Conservation (phyloP, 2,113 vertebrate genomes). For the Sebastes fasciatus region DNA sequence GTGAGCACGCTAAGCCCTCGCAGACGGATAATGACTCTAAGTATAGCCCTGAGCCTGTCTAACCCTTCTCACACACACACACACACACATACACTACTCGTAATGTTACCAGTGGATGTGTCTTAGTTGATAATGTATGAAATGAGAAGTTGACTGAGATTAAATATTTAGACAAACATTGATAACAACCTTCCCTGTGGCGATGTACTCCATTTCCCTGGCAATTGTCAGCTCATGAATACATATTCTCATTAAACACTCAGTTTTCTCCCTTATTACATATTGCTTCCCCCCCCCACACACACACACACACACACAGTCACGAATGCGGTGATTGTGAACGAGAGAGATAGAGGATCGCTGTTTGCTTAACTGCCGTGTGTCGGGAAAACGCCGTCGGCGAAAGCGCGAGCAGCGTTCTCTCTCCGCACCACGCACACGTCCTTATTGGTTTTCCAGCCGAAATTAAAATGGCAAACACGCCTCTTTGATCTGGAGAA, state of each 20-base stretch:
- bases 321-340: conserved; percentile 7
- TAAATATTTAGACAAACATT: conserved; percentile 70
- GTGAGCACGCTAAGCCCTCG: conserved; percentile 69
- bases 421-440: neutral
- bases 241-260: conserved; percentile 57
- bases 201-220: conserved; percentile 50
- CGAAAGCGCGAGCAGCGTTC: conserved; percentile 4
- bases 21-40: conserved; percentile 72
- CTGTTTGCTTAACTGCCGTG: conserved; percentile 30
- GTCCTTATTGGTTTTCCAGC: conserved; percentile 31
- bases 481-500: conserved; percentile 41
- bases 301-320: neutral
- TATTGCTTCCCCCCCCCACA: neutral
- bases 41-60: conserved; percentile 61
- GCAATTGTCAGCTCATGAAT: conserved; percentile 56
- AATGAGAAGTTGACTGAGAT: conserved; percentile 57
- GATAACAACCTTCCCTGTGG: conserved; percentile 66
- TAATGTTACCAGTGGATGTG: neutral
- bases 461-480: conserved; percentile 53
- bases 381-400: conserved; percentile 26
- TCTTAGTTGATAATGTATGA: conserved; percentile 53
- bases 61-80: conserved; percentile 6
- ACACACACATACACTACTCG: neutral
- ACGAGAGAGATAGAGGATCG: conserved; percentile 27
- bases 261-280: conserved; percentile 45